phyloP scores from a whole-genome alignment of 2,113 vertebrate species.

The Bagarius yarrelli region DNA sequence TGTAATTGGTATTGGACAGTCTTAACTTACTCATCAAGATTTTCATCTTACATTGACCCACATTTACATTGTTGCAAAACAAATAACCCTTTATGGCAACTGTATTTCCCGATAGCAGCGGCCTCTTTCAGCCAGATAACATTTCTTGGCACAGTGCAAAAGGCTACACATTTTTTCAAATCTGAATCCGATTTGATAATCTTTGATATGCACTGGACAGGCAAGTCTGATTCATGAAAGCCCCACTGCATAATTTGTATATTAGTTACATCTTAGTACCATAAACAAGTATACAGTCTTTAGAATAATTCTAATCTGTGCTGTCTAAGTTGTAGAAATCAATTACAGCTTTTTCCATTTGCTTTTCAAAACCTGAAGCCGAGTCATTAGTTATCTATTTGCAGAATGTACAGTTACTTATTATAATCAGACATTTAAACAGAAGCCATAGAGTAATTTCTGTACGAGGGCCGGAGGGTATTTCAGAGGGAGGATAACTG shows the following conservation, averaged over 20 bases:
- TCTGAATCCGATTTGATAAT: too few relatives aligned
- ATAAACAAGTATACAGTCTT: neutral
- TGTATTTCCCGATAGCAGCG: too few relatives aligned
- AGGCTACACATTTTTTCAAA: too few relatives aligned
- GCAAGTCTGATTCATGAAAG: too few relatives aligned
- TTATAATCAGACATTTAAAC: conserved; percentile 25
- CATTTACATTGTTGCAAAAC: too few relatives aligned
- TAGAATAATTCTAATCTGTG: neutral
- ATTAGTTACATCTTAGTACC: too few relatives aligned
- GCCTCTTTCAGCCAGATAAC: neutral
- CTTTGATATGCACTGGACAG: too few relatives aligned
- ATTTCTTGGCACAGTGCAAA: neutral
- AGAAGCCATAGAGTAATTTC: conserved; percentile 21
- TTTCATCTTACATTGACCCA: neutral
- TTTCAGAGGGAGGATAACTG: neutral
- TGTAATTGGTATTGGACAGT: conserved; percentile 6
- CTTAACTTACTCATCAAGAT: conserved; percentile 1
- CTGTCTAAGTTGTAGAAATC: neutral
- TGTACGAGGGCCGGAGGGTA: conserved; percentile 15
- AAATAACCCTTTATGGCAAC: too few relatives aligned
- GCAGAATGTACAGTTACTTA: conserved; percentile 19
- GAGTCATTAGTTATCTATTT: neutral
- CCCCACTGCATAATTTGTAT: too few relatives aligned
- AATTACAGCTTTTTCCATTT: neutral
- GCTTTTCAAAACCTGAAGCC: neutral